Evolutionary conservation across 2,113 vertebrate species (phyloP).

Genomic region (Sterna hirundo): DNA sequence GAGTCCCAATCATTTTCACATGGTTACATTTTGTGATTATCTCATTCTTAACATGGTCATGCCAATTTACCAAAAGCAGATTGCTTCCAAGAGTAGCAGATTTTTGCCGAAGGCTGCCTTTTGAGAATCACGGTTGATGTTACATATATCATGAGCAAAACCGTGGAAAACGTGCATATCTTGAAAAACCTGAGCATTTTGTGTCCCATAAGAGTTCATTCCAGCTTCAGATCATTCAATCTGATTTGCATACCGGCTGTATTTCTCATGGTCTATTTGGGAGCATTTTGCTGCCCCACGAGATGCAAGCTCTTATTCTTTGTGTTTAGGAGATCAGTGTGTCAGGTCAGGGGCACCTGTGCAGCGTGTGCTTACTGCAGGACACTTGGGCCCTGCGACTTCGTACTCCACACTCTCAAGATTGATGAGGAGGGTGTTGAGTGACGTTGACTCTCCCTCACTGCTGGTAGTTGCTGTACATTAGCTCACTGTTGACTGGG

Average conservation of each 20-base stretch:
- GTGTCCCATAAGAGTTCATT: neutral
- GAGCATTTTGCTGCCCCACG: neutral
- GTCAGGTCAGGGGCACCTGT: fast-evolving
- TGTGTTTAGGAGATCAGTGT: neutral
- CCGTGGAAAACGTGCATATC: fast-evolving
- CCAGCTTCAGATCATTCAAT: neutral
- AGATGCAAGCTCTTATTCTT: neutral
- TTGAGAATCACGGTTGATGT: neutral
- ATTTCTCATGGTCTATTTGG: neutral
- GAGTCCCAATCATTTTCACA: neutral
- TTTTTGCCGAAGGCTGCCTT: neutral
- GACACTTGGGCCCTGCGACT: neutral
- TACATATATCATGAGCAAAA: neutral
- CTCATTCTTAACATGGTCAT: neutral
- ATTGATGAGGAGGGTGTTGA: neutral
- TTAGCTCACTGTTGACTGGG: neutral
- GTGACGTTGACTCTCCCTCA: neutral
- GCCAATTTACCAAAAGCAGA: neutral
- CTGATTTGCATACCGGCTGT: neutral
- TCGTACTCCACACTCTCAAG: fast-evolving
- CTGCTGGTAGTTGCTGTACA: neutral
- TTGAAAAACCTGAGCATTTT: neutral
- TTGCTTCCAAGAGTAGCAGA: neutral
- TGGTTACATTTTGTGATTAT: neutral
- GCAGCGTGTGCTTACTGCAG: neutral